Evolutionary conservation across 2,888 invertebrate genomes (phyloP), one percentile per base, ranked within the genome.

Genomic region (Aspidiotus destructor): DNA sequence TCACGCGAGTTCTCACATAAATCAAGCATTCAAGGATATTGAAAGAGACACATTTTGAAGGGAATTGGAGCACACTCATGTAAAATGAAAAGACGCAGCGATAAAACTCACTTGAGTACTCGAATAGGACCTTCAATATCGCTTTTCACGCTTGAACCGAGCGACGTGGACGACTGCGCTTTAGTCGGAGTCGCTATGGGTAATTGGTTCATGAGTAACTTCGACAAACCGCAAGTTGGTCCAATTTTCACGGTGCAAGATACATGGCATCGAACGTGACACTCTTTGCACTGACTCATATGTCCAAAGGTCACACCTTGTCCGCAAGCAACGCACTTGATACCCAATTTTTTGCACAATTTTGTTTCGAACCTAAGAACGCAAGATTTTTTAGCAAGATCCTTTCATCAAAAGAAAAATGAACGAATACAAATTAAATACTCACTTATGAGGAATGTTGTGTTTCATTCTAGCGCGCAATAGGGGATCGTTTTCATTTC

Each of bases 241-340:
- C 41, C 55, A 28, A 71, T 42, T 15, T 71, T 70, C 16, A 55
- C 41, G 1, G 68, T 63, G 42, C 71, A 71, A 40, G 69, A 62
- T 48, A 71, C 60, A 41, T 71, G 71, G 55, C 69, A 54, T 11
- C 69, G 70, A 7, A 71, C 60, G 11, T 68, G 67, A 68, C 71
- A 71, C 16, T 71, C 71, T 63, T 68, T 62, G 61, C 71, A 71
- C 41, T 70, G 65, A 61, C 69, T 70, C 16, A 70, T 60, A 41
- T 71, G 67, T 7, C 67, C 61, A 17, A 41, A 28, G 5, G 52
- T n/a, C 42, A 71, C 68, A 41, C 54, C 52, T 41, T 41, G 44
- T 16, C 57, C 62, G 42, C 71, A 71, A 13, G 67, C 53, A 15
- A 68, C 42, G 44, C 71, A 71, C 44, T 63, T 62, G 11, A 54